Evolutionary conservation across 2,797 vertebrate genomes (phyloP).

Genomic region (Platalea minor): DNA sequence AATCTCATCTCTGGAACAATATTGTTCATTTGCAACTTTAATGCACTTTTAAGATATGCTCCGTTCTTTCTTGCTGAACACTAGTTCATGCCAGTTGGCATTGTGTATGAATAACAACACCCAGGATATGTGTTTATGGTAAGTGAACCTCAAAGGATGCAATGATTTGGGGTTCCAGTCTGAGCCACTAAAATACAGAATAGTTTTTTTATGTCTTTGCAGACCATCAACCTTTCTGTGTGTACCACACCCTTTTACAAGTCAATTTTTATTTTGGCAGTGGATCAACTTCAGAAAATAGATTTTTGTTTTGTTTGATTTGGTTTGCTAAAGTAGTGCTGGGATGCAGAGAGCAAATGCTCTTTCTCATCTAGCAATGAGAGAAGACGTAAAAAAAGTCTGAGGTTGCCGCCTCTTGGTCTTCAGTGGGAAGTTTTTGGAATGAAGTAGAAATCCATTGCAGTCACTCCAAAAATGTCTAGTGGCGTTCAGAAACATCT

Average conservation of each 20-base stretch:
- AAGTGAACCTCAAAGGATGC: background rate
- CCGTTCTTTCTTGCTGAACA: background rate
- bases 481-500: background rate
- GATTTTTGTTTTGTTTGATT: background rate
- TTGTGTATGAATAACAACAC: background rate
- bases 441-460: background rate
- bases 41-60: background rate
- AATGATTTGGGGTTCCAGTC: background rate
- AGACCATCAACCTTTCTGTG: background rate
- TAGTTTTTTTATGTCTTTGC: background rate
- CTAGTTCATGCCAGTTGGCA: background rate
- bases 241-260: background rate
- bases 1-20: background rate
- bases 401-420: background rate
- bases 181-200: background rate
- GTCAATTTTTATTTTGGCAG: background rate
- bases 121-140: background rate
- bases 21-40: conserved; percentile 5
- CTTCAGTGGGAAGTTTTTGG: background rate
- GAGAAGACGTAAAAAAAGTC: background rate
- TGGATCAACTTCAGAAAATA: background rate
- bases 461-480: background rate
- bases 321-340: background rate
- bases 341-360: background rate
- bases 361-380: background rate